Evolutionary conservation across 1,140 invertebrate species (phyloP).

Genomic region (Batillaria attramentaria): DNA sequence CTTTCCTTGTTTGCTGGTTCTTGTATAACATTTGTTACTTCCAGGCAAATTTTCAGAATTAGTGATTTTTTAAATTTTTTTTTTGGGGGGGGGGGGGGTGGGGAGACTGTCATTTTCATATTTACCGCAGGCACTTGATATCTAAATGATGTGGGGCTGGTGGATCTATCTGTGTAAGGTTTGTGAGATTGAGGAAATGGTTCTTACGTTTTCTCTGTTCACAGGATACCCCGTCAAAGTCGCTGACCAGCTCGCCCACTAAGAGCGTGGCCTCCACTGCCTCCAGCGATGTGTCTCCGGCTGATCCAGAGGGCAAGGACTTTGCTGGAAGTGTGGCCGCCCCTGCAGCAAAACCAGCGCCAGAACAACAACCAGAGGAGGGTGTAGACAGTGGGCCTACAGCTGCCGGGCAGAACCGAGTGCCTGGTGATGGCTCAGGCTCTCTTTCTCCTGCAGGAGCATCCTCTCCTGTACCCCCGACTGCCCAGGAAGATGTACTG

Average conservation of each 20-base stretch:
- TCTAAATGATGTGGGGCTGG: background rate
- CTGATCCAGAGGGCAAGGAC: slow-evolving; percentile 32
- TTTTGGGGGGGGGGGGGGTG: no score
- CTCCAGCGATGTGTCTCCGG: slow-evolving; percentile 32
- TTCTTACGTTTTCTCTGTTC: slow-evolving; percentile 4
- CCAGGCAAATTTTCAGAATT: no score
- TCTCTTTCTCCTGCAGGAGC: background rate
- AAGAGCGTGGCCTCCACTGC: slow-evolving; percentile 35
- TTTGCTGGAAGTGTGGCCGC: slow-evolving; percentile 5
- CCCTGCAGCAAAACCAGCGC: background rate
- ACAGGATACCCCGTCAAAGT: slow-evolving; percentile 40
- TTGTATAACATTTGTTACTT: no score
- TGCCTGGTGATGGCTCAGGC: background rate
- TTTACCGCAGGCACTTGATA: no score
- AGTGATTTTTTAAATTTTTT: no score
- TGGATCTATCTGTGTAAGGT: background rate
- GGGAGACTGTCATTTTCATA: no score
- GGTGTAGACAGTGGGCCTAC: background rate
- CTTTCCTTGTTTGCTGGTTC: no score
- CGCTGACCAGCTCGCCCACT: slow-evolving; percentile 44
- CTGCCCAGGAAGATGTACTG: background rate
- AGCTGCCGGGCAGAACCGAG: background rate
- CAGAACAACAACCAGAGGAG: background rate
- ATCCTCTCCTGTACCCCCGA: background rate
- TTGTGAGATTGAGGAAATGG: no score